Percentiles rank a stretch among this genome's conserved stretches.
These are phyloP conservation scores for Aphyosemion australe DNA, from an alignment of 2,113 vertebrate genomes.

Conservation along the genomic window DNA sequence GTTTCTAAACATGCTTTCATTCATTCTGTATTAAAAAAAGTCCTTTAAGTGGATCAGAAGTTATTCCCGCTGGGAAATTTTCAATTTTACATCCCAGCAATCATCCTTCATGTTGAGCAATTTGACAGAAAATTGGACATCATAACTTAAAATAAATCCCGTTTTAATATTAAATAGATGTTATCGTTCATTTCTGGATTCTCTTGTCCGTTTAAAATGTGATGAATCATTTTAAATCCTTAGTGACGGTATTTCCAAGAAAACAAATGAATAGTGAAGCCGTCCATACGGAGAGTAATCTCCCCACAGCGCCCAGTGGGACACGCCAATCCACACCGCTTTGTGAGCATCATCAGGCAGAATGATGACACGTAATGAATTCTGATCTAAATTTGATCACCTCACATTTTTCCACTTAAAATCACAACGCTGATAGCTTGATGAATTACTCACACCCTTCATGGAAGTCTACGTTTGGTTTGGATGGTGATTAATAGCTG, in stretches of 20 bases:
- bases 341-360: slow-evolving; percentile 23
- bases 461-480: background rate
- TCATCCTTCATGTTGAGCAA: slow-evolving; percentile 20
- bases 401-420: slow-evolving; percentile 18
- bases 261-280: slow-evolving; percentile 48
- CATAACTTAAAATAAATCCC: background rate
- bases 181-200: slow-evolving; percentile 21
- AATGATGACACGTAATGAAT: slow-evolving; percentile 25
- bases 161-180: no score
- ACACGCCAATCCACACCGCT: slow-evolving; percentile 30
- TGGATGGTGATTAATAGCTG: slow-evolving; percentile 7
- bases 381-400: slow-evolving; percentile 36
- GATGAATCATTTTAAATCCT: slow-evolving; percentile 50
- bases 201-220: slow-evolving; percentile 46
- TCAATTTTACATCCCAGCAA: slow-evolving; percentile 36
- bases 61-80: slow-evolving; percentile 30
- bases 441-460: background rate
- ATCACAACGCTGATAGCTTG: background rate
- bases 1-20: background rate
- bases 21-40: background rate
- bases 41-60: no score
- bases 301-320: slow-evolving; percentile 33
- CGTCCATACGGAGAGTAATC: slow-evolving; percentile 22
- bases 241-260: slow-evolving; percentile 49
- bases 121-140: slow-evolving; percentile 19